Evolutionary conservation across 2,113 vertebrate genomes (phyloP).

Genomic region (Laticauda laticaudata): DNA sequence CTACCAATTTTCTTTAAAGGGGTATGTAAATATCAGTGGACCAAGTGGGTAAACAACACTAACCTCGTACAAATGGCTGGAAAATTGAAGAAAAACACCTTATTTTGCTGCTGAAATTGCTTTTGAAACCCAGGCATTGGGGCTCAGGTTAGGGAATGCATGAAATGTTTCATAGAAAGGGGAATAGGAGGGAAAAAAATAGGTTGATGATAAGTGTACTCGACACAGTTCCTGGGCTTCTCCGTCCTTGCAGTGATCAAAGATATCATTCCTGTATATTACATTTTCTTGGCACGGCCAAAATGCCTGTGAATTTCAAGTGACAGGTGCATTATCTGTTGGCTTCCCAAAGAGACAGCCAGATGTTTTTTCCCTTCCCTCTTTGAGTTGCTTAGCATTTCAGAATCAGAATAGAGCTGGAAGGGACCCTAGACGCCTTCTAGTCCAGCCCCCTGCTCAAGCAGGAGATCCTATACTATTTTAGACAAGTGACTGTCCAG

Average conservation of each 20-base stretch:
- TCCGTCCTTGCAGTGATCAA: conserved; percentile 87
- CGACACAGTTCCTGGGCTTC: conserved; percentile 82
- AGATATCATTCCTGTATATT: conserved; percentile 89
- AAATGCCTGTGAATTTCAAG: conserved; percentile 84
- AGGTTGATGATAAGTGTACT: conserved; percentile 90
- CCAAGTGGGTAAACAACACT: conserved; percentile 99
- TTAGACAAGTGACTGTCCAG: too few species aligned
- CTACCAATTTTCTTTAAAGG: conserved; percentile 97
- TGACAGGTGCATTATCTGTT: conserved; percentile 76
- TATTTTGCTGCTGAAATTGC: conserved; percentile 99
- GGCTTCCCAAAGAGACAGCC: conserved; percentile 62
- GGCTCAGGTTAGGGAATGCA: conserved; percentile 87
- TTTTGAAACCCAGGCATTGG: conserved; percentile 92
- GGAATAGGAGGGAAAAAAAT: conserved; percentile 80
- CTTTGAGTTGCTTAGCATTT: conserved; percentile 60
- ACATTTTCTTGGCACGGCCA: conserved; percentile 77
- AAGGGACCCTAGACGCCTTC: too few species aligned
- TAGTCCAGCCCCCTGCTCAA: too few species aligned
- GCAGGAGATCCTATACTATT: too few species aligned
- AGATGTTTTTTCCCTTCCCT: conserved; percentile 55
- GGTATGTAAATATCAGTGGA: conserved; percentile 99
- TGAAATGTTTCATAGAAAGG: conserved; percentile 88
- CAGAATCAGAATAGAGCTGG: not conserved
- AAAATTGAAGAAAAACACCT: conserved; percentile 99
- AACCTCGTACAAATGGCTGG: conserved; percentile 97